Evolutionary conservation across 2,113 vertebrate species (phyloP).

Genomic region (Eudorcas thomsonii): DNA sequence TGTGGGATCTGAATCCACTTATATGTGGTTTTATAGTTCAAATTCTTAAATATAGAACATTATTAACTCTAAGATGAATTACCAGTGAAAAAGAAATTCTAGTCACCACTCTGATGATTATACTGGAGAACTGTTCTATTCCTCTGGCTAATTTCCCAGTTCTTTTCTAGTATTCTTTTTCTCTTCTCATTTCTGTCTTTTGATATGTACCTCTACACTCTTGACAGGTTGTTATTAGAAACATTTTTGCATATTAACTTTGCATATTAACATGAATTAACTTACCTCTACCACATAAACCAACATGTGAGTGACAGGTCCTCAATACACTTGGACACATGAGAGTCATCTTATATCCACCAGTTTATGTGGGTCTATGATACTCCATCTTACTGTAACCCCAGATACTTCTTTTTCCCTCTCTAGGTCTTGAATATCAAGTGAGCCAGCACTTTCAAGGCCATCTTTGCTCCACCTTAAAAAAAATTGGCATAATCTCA

Average conservation of each 20-base stretch:
- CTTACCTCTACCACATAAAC: slow-evolving; percentile 60
- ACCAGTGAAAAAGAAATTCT: slow-evolving; percentile 17
- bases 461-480: neutral
- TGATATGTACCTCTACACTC: slow-evolving; percentile 29
- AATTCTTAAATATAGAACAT: neutral
- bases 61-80: neutral
- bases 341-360: neutral
- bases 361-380: neutral
- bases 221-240: slow-evolving; percentile 68
- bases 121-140: neutral
- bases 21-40: neutral
- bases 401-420: neutral
- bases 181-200: slow-evolving; percentile 25
- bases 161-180: slow-evolving; percentile 28
- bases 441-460: neutral
- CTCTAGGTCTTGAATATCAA: neutral
- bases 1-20: neutral
- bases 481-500: neutral
- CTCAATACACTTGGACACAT: slow-evolving; percentile 46
- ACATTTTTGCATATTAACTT: slow-evolving; percentile 65
- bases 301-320: slow-evolving; percentile 28
- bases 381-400: neutral
- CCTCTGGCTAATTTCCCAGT: neutral
- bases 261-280: slow-evolving; percentile 71
- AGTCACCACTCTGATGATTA: neutral